Evolutionary conservation across 2,888 invertebrate genomes (phyloP).

Genomic region (Tipula confusa): DNA sequence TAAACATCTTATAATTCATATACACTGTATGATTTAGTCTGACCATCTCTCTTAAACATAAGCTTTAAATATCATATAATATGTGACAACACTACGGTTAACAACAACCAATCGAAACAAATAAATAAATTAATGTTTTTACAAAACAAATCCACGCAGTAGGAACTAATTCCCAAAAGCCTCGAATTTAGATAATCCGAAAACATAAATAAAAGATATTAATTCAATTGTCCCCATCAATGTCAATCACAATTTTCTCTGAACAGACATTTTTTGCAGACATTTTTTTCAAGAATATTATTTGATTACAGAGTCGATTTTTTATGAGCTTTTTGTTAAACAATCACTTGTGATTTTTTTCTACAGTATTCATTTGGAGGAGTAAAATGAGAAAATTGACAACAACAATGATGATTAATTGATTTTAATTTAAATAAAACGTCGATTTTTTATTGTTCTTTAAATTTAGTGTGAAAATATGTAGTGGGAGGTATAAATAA

Average conservation of each 20-base stretch:
- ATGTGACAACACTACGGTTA: background rate
- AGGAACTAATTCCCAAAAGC: background rate
- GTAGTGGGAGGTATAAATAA: background rate
- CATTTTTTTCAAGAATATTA: background rate
- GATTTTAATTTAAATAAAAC: background rate
- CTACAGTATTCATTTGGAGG: background rate
- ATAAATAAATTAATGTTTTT: constrained; percentile 3
- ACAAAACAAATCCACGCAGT: background rate
- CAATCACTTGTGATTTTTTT: background rate
- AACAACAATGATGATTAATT: background rate
- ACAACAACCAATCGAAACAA: background rate
- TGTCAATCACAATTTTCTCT: background rate
- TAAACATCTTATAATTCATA: too few relatives aligned
- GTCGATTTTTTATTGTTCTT: background rate
- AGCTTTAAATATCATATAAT: too few relatives aligned
- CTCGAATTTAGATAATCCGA: background rate
- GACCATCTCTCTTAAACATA: too few relatives aligned
- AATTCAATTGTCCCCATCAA: constrained; percentile 9
- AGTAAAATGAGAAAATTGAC: background rate
- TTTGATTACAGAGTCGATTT: background rate
- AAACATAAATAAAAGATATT: constrained; percentile 12
- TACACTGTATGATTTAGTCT: too few relatives aligned
- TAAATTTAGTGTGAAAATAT: background rate
- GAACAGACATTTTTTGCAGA: background rate
- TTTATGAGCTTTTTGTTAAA: background rate